Evolutionary conservation across 2,113 vertebrate species (phyloP), one percentile per base, ranked within the genome.

Genomic region (Rhynchomys soricoides): DNA sequence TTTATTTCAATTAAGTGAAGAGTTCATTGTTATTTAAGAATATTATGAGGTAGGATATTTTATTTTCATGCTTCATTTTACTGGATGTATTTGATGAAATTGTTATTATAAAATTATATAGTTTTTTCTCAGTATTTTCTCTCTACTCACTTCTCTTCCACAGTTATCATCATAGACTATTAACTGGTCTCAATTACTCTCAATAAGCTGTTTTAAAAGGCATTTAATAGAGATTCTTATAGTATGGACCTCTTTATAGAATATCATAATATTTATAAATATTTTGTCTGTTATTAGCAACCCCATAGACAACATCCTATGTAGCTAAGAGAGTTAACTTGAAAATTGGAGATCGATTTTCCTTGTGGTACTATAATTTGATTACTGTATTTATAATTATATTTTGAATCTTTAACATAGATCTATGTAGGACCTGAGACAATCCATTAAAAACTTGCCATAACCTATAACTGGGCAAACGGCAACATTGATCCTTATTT

Each of bases 401-500:
- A 89, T 92, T 97, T 94, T 96, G 86, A 93, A 95, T 93, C 77
- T 94, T 96, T 96, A 97, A 92, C 96, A 94, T 93, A 93, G 66
- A 96, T 97, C 93, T 92, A 70, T 95, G 81, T 75, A 68, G 74
- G 90, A 95, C 93, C 85, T 37, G 71, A 93, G 93, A 85, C 81
- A 97, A 87, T 90, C 93, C 96, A 57, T 97, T 93, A 95, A 89
- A 64, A 97, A 90, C 88, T 96, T 96, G 88, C 92, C 92, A 48
- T 92, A 82, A 94, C 52, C 77, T 94, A 90, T 96, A 43, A 66
- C 62, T 55, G 68, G 77, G 7, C 93, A 97, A 92, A 97, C 96
- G 97, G 95, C 66, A 86, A 62, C 77, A 96, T 78, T 92, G 97
- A 96, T 97, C 77, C 55, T 75, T 81, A 57, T 74, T 95, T 94